Conservation (phyloP, 2,888 invertebrate genomes). For the Heteromyza rotundicornis region DNA sequence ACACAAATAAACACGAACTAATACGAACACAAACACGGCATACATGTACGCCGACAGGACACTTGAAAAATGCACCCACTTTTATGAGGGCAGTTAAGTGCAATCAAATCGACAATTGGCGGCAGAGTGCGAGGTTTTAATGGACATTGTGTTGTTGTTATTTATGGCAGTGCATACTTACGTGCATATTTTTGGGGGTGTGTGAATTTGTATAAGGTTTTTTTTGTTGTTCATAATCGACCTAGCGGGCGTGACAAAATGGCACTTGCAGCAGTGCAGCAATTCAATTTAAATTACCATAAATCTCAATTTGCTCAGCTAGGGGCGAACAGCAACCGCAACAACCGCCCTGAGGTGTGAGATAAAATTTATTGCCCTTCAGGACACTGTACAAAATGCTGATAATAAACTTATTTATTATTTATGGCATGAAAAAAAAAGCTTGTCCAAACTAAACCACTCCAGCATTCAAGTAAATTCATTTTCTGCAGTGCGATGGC, state of each 20-base stretch:
- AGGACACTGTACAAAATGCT: too few relatives aligned
- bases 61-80: not conserved
- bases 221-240: not conserved
- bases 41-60: not conserved
- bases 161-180: not conserved
- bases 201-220: not conserved
- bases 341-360: too few relatives aligned
- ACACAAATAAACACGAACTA: too few relatives aligned
- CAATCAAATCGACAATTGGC: not conserved
- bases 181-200: not conserved
- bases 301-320: not conserved
- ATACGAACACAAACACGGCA: slow-evolving; percentile 9
- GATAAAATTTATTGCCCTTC: too few relatives aligned
- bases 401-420: too few relatives aligned
- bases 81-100: not conserved
- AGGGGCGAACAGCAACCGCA: too few relatives aligned
- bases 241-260: not conserved
- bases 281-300: not conserved
- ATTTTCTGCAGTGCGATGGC: too few relatives aligned
- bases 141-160: not conserved
- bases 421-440: too few relatives aligned
- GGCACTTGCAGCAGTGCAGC: not conserved
- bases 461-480: too few relatives aligned
- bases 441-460: too few relatives aligned
- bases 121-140: not conserved